Percentiles rank a stretch among this genome's conserved stretches.
phyloP scores from a whole-genome alignment of 2,113 vertebrate species.

The Pagrus major region DNA sequence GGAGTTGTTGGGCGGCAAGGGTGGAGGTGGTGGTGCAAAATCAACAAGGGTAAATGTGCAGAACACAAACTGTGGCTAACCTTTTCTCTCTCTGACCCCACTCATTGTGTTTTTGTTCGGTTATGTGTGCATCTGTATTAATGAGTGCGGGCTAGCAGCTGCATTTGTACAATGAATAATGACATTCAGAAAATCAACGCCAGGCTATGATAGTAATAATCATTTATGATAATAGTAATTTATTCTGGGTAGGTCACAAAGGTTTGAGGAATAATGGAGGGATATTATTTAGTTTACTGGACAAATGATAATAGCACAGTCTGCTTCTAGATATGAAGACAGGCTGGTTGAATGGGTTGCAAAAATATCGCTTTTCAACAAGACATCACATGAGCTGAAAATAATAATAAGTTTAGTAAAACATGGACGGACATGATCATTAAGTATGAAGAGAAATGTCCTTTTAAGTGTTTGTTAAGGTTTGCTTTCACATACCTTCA shows the following conservation, averaged over 20 bases:
- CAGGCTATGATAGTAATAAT: too few relatives aligned
- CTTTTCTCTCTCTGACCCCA: background rate
- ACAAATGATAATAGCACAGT: background rate
- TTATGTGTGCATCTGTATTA: background rate
- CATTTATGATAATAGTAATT: slow-evolving; percentile 28
- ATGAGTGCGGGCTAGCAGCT: background rate
- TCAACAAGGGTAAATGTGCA: background rate
- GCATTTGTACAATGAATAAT: background rate
- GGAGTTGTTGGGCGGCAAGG: background rate
- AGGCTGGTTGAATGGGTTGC: background rate
- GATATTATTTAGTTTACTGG: background rate
- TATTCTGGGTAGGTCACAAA: slow-evolving; percentile 23
- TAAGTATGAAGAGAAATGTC: background rate
- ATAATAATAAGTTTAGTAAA: background rate
- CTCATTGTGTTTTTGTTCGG: background rate
- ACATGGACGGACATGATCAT: background rate
- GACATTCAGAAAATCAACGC: slow-evolving; percentile 5
- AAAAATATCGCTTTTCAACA: background rate
- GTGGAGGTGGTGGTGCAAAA: slow-evolving; percentile 6
- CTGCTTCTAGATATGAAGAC: background rate
- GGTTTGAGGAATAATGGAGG: slow-evolving; percentile 1
- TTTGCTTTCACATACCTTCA: background rate
- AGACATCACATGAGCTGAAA: background rate
- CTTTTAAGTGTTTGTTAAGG: slow-evolving; percentile 1
- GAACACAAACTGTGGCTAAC: background rate